Base-by-base conservation (phyloP, 2,113 vertebrate genomes). In the Sinocyclocheilus rhinocerous region DNA sequence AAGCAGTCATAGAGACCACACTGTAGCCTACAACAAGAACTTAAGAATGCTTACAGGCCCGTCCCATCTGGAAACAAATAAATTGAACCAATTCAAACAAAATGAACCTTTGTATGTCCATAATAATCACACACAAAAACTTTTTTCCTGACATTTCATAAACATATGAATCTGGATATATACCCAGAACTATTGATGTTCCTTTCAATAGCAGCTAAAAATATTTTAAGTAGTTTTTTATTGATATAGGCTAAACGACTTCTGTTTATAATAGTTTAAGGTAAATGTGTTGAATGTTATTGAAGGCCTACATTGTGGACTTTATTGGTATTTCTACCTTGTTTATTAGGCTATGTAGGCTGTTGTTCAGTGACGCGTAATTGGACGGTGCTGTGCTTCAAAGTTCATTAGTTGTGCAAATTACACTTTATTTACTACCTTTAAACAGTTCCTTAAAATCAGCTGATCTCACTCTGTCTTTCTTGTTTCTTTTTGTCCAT, bases 401-500 rank as follows among this genome's bases (percentile, higher is more conserved):
- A 48, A 48, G 36, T 81, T 67, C 59, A 81, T 76, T 50, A 76
- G 73, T 16, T 48, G 73, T 76, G 73, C 73, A 50, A 81, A 81
- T 42, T 48, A 45, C 79, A 26, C 42, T 70, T 82, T 82, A 82
- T 82, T 82, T 82, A 70, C 81, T 82, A 18, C 77, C 89, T 90
- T 90, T 84, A 87, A 91, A 88, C 82, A 87, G 89, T 85, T 88
- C 92, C 90, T 91, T 92, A 59, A 91, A 91, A 73, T 57, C 85
- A 91, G 89, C 90, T 90, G 91, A 92, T 87, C 92, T 75, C 18
- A 2, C 63, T 26, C 61, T 91, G 89, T 90, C 90, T 89, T 91
- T 92, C 89, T 90, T 85, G 95, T 94, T 81, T 90, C 92, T 94
- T 93, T 93, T 90, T 94, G 94, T 95, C 92, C 92, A 86, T 88